Evolutionary conservation across 2,888 invertebrate genomes (phyloP).

Genomic region (Thereva nobilitata): DNA sequence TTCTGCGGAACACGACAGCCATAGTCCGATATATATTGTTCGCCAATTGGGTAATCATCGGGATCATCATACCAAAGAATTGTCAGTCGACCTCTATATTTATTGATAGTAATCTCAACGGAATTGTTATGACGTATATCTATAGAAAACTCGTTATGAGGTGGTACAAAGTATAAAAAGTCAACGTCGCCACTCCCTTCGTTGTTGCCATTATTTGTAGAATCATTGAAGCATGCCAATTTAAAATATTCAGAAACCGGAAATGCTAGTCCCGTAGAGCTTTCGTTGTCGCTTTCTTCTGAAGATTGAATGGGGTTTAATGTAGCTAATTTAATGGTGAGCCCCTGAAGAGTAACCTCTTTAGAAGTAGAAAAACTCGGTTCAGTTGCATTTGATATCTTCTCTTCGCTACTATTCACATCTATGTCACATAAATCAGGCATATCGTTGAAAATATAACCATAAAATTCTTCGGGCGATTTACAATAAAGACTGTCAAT

Average conservation of each 20-base stretch:
- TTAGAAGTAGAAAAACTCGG: no score
- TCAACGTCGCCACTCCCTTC: slow-evolving; percentile 21
- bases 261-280: not conserved
- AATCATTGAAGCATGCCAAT: slow-evolving; percentile 4
- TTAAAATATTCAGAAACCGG: slow-evolving; percentile 20
- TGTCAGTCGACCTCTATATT: slow-evolving; percentile 42
- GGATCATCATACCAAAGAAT: slow-evolving; percentile 52
- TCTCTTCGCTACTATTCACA: no score
- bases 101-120: slow-evolving; percentile 45
- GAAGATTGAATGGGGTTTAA: no score
- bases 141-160: slow-evolving; percentile 48
- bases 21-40: slow-evolving; percentile 1
- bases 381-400: no score
- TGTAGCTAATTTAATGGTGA: no score
- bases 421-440: no score
- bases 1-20: slow-evolving; percentile 23
- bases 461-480: slow-evolving; percentile 46
- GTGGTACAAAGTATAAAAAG: slow-evolving; percentile 46
- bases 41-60: not conserved
- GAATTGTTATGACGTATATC: slow-evolving; percentile 45
- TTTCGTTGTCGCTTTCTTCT: no score
- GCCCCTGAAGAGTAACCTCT: no score
- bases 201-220: no score
- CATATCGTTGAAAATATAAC: slow-evolving; percentile 45
- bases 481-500: slow-evolving; percentile 49